phyloP scores from a whole-genome alignment of 2,113 vertebrate species.

The Circaetus cinerascens region DNA sequence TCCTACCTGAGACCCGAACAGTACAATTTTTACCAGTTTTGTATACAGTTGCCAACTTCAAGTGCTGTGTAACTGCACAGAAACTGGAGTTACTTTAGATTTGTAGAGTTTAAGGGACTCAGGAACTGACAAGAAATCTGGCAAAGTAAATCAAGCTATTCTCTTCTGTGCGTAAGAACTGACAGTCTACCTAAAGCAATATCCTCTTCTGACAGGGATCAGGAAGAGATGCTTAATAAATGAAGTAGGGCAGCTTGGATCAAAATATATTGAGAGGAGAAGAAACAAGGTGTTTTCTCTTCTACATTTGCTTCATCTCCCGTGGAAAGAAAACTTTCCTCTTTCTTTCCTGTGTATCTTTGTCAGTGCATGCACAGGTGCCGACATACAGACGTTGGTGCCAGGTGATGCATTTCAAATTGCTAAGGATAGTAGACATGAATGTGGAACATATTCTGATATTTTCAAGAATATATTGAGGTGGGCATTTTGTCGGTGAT shows the following conservation, averaged over 20 bases:
- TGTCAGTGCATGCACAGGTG: neutral
- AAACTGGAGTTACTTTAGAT: neutral
- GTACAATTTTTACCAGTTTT: neutral
- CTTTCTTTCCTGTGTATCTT: neutral
- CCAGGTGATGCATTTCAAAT: neutral
- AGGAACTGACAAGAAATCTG: neutral
- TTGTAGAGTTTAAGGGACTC: neutral
- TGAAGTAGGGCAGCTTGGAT: neutral
- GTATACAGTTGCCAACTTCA: neutral
- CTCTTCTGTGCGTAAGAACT: neutral
- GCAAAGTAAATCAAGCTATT: neutral
- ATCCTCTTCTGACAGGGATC: neutral
- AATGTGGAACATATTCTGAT: neutral
- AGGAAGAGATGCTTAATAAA: neutral
- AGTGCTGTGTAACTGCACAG: neutral
- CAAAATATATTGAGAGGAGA: neutral
- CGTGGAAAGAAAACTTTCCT: neutral
- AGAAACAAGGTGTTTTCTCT: neutral
- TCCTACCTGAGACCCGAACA: neutral
- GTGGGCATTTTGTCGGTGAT: rapidly evolving
- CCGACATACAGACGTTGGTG: too few species aligned
- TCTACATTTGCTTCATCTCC: neutral
- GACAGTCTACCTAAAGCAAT: neutral
- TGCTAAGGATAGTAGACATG: neutral
- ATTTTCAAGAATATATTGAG: neutral